Conservation (phyloP, 2,888 invertebrate species). For the Ypsolopha scabrella region DNA sequence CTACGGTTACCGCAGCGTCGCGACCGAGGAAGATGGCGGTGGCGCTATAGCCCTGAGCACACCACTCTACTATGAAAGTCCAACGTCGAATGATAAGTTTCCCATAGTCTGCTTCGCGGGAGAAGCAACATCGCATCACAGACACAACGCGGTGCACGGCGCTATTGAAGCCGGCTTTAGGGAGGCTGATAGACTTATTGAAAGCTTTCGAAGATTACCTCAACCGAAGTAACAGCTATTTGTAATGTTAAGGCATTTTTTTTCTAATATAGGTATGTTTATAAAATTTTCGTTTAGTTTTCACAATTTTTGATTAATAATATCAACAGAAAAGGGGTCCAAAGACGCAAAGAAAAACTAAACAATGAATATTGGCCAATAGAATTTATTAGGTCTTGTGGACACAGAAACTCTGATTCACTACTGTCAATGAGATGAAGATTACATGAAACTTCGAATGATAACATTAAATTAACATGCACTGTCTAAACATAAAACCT, state of each 20-base stretch:
- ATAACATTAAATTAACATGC: neutral
- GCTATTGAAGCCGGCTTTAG: constrained; percentile 80
- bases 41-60: constrained; percentile 65
- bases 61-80: constrained; percentile 42
- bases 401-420: neutral
- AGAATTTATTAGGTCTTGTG: neutral
- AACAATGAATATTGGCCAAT: too few species aligned
- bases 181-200: constrained; percentile 74
- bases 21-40: constrained; percentile 65
- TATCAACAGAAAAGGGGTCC: too few species aligned
- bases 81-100: constrained; percentile 21
- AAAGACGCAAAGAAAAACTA: too few species aligned
- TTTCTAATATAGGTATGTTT: too few species aligned
- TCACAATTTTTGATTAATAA: too few species aligned
- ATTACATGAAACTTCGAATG: neutral
- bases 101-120: constrained; percentile 76
- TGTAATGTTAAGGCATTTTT: too few species aligned
- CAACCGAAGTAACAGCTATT: too few species aligned
- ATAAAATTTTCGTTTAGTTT: too few species aligned
- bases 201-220: constrained; percentile 17
- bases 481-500: neutral
- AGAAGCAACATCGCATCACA: constrained; percentile 74
- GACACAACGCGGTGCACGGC: constrained; percentile 78
- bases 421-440: neutral
- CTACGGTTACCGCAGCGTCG: constrained; percentile 73